phyloP scores from a whole-genome alignment of 2,797 vertebrate species.

The Chrosomus eos region DNA sequence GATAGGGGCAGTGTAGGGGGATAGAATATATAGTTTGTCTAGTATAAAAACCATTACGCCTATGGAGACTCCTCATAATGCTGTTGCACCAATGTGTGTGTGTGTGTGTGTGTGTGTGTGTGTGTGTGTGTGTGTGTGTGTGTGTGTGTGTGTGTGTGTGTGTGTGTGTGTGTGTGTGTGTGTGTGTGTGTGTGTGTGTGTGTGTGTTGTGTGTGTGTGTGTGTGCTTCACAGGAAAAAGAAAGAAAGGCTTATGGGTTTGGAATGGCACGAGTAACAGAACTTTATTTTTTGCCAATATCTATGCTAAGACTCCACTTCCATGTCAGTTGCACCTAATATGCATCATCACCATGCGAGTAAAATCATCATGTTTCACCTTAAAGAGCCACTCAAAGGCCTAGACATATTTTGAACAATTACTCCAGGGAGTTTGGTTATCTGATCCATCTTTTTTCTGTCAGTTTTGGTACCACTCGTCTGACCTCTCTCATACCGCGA shows the following conservation, averaged over 20 bases:
- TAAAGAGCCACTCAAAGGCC: background rate
- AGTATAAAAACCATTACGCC: too few species aligned
- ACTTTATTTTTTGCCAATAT: background rate
- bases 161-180: too few species aligned
- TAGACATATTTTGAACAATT: background rate
- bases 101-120: too few species aligned
- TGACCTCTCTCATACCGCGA: background rate
- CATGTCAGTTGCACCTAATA: background rate
- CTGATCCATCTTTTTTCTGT: slow-evolving; percentile 21
- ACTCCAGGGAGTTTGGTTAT: slow-evolving; percentile 15
- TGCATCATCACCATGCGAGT: background rate
- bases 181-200: too few species aligned
- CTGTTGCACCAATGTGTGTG: too few species aligned
- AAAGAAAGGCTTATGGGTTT: background rate
- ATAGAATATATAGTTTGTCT: too few species aligned
- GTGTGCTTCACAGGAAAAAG: background rate
- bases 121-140: too few species aligned
- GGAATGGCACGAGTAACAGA: background rate
- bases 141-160: too few species aligned
- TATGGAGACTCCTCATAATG: too few species aligned
- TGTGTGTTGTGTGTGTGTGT: too few species aligned
- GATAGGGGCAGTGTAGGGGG: too few species aligned
- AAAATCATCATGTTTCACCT: slow-evolving; percentile 15
- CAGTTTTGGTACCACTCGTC: background rate
- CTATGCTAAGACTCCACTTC: background rate